Evolutionary conservation across 2,113 vertebrate genomes (phyloP), one percentile per base, ranked within the genome.

Genomic region (Pygoscelis adeliae): DNA sequence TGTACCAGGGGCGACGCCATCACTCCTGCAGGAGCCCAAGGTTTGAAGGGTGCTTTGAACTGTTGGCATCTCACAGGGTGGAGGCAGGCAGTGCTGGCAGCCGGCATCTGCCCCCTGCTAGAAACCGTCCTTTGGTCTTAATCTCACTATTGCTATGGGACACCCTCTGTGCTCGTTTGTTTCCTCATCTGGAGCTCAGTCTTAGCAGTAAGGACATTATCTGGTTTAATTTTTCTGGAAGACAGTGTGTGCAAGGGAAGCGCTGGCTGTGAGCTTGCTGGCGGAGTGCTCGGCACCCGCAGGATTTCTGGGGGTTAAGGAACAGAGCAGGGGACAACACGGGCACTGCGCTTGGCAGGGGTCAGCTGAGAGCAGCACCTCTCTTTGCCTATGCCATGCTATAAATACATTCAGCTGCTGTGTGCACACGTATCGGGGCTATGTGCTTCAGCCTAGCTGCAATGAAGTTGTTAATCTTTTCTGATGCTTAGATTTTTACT

Each of bases 1-100:
- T 62, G 12, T 18, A 8, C 16, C 2, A 2, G 14, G 25, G 22
- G 21, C 3, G 10, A 25, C 19, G 46, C 27, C 1, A 1, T 49
- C 21, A 5, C 36, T 86, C 65, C 73, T 69, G 32, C 11, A 17
- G 49, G 32, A 56, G 4, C 9, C 50, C 1, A 1, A 10, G 38
- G 5, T 19, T 11, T 22, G 29, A 59, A 38, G 50, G 17, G 11
- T 21, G 6, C 30, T 50, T 56, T 13, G 44, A n/a, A 5, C 18
- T 12, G 29, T 16, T 2, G 14, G 65, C 13, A 3, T 49, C 50
- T 40, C 11, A 3, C 38, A 13, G 22, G 15, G n/a, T 20, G 18
- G 29, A 71, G 65, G n/a, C 46, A 11, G 50, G 40, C 13, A 1
- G n/a, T 15, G 50, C 46, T 16, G 52, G 3, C 5, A 19, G 50